Conservation (phyloP, 2,888 invertebrate species). For the Rhaphigaster nebulosa region DNA sequence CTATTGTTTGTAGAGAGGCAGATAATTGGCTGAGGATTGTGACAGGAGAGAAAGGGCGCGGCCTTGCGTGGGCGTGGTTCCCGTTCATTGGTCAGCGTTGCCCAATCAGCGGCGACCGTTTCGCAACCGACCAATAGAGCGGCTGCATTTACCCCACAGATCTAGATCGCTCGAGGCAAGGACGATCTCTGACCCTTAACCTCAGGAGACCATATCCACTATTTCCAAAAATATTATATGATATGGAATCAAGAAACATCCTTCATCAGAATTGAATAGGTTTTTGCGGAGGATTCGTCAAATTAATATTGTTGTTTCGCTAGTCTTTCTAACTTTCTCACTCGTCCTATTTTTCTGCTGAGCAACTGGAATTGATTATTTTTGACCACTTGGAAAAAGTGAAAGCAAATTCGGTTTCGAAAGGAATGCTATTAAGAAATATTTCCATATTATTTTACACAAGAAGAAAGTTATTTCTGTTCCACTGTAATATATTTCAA, state of each 20-base stretch:
- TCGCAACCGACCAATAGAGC: constrained; percentile 34
- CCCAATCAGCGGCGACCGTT: constrained; percentile 43
- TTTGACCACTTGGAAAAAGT: background rate
- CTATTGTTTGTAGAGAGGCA: constrained; percentile 35
- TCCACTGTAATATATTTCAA: background rate
- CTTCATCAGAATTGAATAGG: background rate
- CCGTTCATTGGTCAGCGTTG: constrained; percentile 54
- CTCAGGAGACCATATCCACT: background rate
- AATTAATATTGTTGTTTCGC: background rate
- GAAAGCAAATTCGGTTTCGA: background rate
- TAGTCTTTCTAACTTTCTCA: background rate
- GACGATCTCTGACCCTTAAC: background rate
- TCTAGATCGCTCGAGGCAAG: constrained; percentile 15
- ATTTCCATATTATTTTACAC: background rate
- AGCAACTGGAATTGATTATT: background rate
- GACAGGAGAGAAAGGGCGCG: constrained; percentile 50
- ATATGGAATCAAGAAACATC: background rate
- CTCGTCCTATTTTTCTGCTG: background rate
- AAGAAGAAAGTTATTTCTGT: background rate
- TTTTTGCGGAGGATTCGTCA: background rate
- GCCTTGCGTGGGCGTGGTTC: constrained; percentile 54
- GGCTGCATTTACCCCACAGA: background rate
- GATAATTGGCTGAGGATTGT: constrained; percentile 1
- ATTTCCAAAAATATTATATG: background rate
- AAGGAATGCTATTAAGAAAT: background rate